Evolutionary conservation across 2,888 invertebrate genomes (phyloP).

Genomic region (Minunthozetes semirufus): DNA sequence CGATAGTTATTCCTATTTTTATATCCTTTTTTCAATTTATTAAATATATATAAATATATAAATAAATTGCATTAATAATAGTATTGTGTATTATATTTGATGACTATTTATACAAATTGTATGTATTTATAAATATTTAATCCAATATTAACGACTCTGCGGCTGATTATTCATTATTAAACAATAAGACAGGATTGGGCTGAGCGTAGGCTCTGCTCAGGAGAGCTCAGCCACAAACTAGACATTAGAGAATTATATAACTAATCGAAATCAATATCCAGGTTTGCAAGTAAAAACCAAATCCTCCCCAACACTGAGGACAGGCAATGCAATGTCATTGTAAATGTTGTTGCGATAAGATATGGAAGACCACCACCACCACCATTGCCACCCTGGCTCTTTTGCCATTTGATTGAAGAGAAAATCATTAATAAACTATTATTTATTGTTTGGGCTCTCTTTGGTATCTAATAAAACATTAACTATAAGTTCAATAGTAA

Average conservation of each 20-base stretch:
- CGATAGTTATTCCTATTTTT: neutral
- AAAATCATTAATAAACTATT: conserved; percentile 4
- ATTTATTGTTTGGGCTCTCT: neutral
- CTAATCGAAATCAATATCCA: too few species aligned
- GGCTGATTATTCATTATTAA: neutral
- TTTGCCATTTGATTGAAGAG: neutral
- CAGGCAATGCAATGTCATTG: too few species aligned
- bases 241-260: too few species aligned
- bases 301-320: too few species aligned
- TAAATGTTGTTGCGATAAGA: too few species aligned
- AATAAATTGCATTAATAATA: neutral
- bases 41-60: neutral
- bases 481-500: neutral
- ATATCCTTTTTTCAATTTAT: neutral
- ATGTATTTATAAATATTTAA: conserved; percentile 26
- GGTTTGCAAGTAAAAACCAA: too few species aligned
- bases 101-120: conserved; percentile 1
- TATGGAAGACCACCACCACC: too few species aligned
- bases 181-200: neutral
- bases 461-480: conserved; percentile 2
- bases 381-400: too few species aligned
- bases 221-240: neutral
- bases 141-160: conserved; percentile 14
- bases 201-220: neutral
- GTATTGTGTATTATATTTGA: neutral